These are phyloP conservation scores for Pardalotus punctatus DNA, from an alignment of 2,113 vertebrate genomes.

Conservation along the genomic window DNA sequence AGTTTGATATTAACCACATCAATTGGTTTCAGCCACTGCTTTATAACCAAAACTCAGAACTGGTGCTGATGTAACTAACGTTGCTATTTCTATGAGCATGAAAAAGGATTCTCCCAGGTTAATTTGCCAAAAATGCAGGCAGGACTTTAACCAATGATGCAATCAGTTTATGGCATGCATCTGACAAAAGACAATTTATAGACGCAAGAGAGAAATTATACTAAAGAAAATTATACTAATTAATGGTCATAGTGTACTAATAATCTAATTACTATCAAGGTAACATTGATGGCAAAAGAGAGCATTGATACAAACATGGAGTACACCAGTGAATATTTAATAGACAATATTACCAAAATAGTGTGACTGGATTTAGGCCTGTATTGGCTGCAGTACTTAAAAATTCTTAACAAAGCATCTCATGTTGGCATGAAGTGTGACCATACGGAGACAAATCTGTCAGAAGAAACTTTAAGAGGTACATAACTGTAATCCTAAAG, in stretches of 20 bases:
- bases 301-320: neutral
- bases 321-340: neutral
- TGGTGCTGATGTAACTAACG: neutral
- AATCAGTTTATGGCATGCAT: neutral
- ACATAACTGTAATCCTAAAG: neutral
- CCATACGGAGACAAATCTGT: slow-evolving; percentile 12
- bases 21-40: neutral
- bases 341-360: neutral
- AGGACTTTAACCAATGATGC: neutral
- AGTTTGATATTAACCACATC: neutral
- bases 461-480: slow-evolving; percentile 15
- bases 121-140: neutral
- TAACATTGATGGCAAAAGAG: neutral
- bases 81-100: neutral
- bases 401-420: slow-evolving; percentile 25
- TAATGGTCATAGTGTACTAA: neutral
- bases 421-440: neutral
- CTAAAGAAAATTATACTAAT: neutral
- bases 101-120: neutral
- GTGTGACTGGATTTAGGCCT: neutral
- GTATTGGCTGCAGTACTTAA: neutral
- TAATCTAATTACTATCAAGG: neutral
- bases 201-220: neutral
- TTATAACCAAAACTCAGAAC: neutral
- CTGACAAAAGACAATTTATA: neutral